Conservation (phyloP, 2,888 invertebrate species). For the Palloptera scutellata region DNA sequence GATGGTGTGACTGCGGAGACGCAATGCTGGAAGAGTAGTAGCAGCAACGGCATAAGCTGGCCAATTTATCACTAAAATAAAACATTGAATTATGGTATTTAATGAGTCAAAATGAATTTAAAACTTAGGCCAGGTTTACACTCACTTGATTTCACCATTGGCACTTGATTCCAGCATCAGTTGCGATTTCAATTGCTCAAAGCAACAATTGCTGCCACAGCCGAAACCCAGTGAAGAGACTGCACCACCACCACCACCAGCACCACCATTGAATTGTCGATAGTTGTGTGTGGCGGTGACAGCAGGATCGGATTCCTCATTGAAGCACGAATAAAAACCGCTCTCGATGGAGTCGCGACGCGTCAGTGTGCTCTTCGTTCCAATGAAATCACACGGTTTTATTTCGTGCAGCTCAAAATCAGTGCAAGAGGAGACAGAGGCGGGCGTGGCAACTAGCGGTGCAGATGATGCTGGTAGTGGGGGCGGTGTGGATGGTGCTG, state of each 20-base stretch:
- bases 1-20: slow-evolving; percentile 38
- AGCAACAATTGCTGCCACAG: slow-evolving; percentile 52
- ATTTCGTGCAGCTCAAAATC: slow-evolving; percentile 52
- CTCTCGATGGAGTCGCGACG: slow-evolving; percentile 87
- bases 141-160: slow-evolving; percentile 55
- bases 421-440: slow-evolving; percentile 44
- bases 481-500: slow-evolving; percentile 37
- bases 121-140: neutral
- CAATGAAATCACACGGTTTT: slow-evolving; percentile 51
- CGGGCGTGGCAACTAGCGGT: slow-evolving; percentile 42
- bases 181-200: slow-evolving; percentile 59
- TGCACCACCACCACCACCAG: slow-evolving; percentile 26
- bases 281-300: slow-evolving; percentile 61
- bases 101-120: no score
- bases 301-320: slow-evolving; percentile 78
- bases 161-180: slow-evolving; percentile 52
- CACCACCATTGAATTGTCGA: slow-evolving; percentile 49
- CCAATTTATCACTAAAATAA: slow-evolving; percentile 56
- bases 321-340: slow-evolving; percentile 88
- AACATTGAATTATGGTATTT: no score
- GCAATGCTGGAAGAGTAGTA: slow-evolving; percentile 48
- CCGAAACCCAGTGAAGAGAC: slow-evolving; percentile 46
- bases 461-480: slow-evolving; percentile 48
- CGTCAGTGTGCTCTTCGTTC: slow-evolving; percentile 64
- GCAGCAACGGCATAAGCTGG: slow-evolving; percentile 62